Evolutionary conservation across 2,797 vertebrate genomes (phyloP).

Genomic region (Morelia viridis): DNA sequence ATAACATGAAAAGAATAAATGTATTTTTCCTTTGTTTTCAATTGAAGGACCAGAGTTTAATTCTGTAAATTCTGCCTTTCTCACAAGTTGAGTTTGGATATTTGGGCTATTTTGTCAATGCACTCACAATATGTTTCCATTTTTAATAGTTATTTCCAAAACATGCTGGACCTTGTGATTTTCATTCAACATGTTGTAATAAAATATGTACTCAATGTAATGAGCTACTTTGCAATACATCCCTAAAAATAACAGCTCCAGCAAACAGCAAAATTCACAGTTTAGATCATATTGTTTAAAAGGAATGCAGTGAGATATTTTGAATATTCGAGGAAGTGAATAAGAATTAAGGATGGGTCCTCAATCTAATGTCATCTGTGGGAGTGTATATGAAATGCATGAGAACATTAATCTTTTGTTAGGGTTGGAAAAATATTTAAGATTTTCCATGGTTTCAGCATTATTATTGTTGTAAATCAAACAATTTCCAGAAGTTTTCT

Average conservation of each 20-base stretch:
- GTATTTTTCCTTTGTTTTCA: not conserved
- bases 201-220: not conserved
- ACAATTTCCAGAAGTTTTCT: not conserved
- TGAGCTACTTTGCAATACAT: not conserved
- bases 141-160: slow-evolving; percentile 8
- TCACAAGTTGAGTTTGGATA: not conserved
- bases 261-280: not conserved
- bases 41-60: not conserved
- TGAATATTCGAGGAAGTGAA: not conserved
- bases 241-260: not conserved
- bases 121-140: not conserved
- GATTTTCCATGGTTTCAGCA: not conserved
- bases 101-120: not conserved
- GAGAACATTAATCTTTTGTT: not conserved
- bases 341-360: not conserved
- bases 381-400: not conserved
- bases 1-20: not conserved
- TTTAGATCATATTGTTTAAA: not conserved
- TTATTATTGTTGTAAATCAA: not conserved
- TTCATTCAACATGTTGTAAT: not conserved
- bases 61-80: not conserved
- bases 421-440: not conserved
- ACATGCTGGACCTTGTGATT: not conserved
- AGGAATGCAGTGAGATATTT: not conserved
- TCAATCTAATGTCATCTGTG: not conserved